These are phyloP conservation scores for Microcebus lehilahytsara DNA, from an alignment of 2,113 vertebrate species.

Conservation along the genomic window DNA sequence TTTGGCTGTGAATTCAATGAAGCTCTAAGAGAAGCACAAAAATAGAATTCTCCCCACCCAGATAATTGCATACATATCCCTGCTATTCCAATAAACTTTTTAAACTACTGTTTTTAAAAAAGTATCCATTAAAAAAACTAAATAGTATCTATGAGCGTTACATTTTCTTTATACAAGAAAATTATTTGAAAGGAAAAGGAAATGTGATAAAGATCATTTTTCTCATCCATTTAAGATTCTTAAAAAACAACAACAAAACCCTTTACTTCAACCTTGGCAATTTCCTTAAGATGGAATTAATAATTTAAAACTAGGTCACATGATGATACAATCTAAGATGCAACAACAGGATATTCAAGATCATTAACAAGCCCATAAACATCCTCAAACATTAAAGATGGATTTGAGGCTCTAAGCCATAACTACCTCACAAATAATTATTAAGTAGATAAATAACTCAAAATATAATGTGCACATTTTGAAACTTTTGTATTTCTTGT, in stretches of 20 bases:
- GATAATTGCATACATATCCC: not conserved
- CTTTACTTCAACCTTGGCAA: not conserved
- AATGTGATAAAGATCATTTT: not conserved
- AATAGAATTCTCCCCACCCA: slow-evolving; percentile 36
- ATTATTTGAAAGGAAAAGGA: not conserved
- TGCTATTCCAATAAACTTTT: not conserved
- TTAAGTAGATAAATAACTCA: slow-evolving; percentile 1
- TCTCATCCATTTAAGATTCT: not conserved
- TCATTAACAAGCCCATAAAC: slow-evolving; percentile 35
- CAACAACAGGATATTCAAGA: slow-evolving; percentile 9
- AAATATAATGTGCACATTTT: not conserved
- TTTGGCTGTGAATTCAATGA: slow-evolving; percentile 38
- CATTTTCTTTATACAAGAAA: not conserved
- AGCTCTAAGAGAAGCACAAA: slow-evolving; percentile 30
- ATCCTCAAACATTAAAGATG: not conserved
- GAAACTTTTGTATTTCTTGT: slow-evolving; percentile 17
- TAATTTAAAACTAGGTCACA: slow-evolving; percentile 33
- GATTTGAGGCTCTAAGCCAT: not conserved
- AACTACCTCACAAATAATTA: not conserved
- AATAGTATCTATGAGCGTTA: not conserved
- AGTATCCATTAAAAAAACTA: slow-evolving; percentile 15
- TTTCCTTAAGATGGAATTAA: slow-evolving; percentile 40
- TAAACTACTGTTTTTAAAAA: not conserved
- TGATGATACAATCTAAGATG: not conserved
- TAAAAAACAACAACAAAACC: not conserved